Percentiles rank a stretch among this genome's conserved stretches.
These are phyloP conservation scores for Anthopleura xanthogrammica DNA, from an alignment of 92 coral and sea anemone genomes.

Conservation along the genomic window DNA sequence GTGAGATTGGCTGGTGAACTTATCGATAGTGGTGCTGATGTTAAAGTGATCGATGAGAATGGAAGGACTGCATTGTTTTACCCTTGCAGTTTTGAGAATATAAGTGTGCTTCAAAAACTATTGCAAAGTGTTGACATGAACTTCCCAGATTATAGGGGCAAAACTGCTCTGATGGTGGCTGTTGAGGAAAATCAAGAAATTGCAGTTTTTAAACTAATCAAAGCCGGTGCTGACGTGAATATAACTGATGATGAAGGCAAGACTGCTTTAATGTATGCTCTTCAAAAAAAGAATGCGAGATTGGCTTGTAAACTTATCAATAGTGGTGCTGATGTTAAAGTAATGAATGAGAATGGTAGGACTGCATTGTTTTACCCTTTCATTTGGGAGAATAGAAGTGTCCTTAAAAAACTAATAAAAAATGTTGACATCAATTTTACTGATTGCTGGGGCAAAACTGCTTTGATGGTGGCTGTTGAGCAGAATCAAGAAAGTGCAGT, in stretches of 20 bases:
- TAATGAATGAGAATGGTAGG: not conserved
- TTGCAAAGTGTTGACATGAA: not conserved
- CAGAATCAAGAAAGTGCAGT: not conserved
- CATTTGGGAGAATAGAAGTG: not conserved
- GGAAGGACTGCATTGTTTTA: not conserved
- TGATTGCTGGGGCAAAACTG: not conserved
- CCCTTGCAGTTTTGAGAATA: not conserved
- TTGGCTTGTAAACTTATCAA: not conserved
- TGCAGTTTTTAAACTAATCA: not conserved
- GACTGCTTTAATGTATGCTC: not conserved
- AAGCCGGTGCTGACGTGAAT: not conserved
- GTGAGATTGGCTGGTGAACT: not conserved
- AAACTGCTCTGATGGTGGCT: too few species aligned
- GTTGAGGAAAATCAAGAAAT: too few species aligned
- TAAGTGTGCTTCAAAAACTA: too few species aligned
- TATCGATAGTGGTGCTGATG: not conserved
- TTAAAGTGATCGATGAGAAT: not conserved
- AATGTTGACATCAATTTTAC: not conserved
- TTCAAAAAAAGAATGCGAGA: not conserved
- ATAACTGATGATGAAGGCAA: not conserved
- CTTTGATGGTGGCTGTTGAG: not conserved
- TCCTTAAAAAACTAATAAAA: too few species aligned
- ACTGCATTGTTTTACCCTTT: not conserved
- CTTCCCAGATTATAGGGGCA: too few species aligned
- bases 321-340: not conserved